Percentiles rank a stretch among this genome's conserved stretches.
Conservation (phyloP, 2,797 vertebrate species). For the Tinamus major region DNA sequence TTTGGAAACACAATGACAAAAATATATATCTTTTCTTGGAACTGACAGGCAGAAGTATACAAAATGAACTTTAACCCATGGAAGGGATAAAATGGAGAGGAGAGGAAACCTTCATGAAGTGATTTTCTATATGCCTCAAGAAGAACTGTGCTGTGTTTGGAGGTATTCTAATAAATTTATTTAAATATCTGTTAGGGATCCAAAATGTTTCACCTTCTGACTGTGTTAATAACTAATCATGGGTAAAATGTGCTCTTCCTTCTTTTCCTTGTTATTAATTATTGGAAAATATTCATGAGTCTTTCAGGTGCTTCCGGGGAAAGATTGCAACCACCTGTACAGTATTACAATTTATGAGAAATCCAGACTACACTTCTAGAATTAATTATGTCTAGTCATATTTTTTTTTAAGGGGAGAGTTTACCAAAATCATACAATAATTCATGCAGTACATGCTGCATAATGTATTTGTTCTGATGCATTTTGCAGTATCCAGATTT, state of each 20-base stretch:
- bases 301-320: not conserved
- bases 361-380: not conserved
- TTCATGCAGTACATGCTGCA: fast-evolving
- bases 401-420: not conserved
- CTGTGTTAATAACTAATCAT: not conserved
- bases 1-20: not conserved
- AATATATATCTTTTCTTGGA: not conserved
- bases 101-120: not conserved
- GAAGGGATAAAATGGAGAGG: fast-evolving
- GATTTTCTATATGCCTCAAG: not conserved
- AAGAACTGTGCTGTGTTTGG: not conserved
- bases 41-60: not conserved
- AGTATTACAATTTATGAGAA: not conserved
- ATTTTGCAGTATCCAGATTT: not conserved
- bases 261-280: not conserved
- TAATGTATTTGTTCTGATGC: not conserved
- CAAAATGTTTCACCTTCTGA: not conserved
- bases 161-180: not conserved
- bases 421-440: not conserved
- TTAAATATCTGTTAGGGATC: not conserved
- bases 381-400: not conserved
- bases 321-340: not conserved
- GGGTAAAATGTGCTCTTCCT: not conserved
- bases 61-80: not conserved
- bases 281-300: not conserved